These are phyloP conservation scores for Mylabris sibirica DNA, from an alignment of 2,888 invertebrate species.

Conservation along the genomic window DNA sequence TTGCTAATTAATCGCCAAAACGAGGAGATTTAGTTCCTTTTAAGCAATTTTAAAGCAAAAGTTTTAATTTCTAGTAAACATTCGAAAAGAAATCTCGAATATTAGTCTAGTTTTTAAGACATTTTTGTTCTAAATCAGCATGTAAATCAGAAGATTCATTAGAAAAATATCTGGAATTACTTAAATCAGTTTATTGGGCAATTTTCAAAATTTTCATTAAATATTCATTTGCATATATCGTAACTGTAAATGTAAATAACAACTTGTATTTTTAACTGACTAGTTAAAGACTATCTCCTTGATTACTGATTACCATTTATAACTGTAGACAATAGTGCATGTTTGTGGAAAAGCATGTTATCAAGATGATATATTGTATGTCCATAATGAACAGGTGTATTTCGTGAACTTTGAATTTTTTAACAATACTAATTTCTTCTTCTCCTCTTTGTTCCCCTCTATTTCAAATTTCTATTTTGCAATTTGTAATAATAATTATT, in stretches of 20 bases:
- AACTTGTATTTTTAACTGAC: background rate
- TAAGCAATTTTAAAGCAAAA: no score
- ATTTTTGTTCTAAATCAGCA: no score
- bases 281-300: background rate
- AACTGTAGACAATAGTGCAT: constrained; percentile 8
- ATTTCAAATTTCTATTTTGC: background rate
- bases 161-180: no score
- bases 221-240: background rate
- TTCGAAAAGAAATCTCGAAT: no score
- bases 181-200: no score
- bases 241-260: constrained; percentile 3
- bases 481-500: constrained; percentile 2
- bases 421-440: background rate
- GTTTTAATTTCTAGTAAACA: no score
- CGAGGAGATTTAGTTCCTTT: no score
- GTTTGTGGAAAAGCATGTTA: background rate
- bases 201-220: background rate
- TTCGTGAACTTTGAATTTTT: constrained; percentile 2
- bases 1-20: no score
- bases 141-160: no score
- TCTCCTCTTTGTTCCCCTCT: no score
- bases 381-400: background rate
- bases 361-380: background rate
- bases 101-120: no score
- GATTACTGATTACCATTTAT: constrained; percentile 9